Evolutionary conservation across 2,888 invertebrate genomes (phyloP), one percentile per base, ranked within the genome.

Genomic region (Omphaloscelis lunosa): DNA sequence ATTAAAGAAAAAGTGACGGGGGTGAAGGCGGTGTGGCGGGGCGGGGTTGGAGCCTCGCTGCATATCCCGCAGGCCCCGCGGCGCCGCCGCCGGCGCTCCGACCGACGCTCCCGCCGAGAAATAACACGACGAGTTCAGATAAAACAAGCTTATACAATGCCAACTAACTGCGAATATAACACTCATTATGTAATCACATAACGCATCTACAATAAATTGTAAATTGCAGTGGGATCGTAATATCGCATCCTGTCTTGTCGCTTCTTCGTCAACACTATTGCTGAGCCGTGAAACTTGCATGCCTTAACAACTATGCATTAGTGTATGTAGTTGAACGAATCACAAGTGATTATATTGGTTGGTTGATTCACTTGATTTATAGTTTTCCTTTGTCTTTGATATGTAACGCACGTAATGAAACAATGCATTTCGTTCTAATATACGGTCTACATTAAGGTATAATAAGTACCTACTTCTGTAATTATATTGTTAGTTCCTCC

Each of bases 101-200:
- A 75, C 82, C 82, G 65, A 66, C 80, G 78, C 86, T 89, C 89
- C 83, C 89, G 79, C 85, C 87, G 88, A 89, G 90, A 89, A 91
- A 92, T 91, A 92, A 92, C 91, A 90, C 90, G 83, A 84, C 74
- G 71, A 85, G 86, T 85, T 78, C 86, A 84, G 91, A 94, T 93
- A 94, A 93, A 93, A 92, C 92, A 92, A 88, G 89, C 91, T 91
- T 93, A 91, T 88, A 90, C 85, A 89, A 86, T 82, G 77, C 79
- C 53, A 80, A 59, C 81, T 79, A 79, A 83, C 72, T 74, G 67
- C 75, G 74, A 79, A 81, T 74, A 75, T 80, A 83, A 63, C 82
- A 72, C 72, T 80, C 53, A 69, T 84, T 77, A 84, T 73, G 34
- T 72, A 83, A 77, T 73, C 65, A 77, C 62, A 78, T 69, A 77